Conservation (phyloP, 2,113 vertebrate genomes). For the Eolophus roseicapilla region DNA sequence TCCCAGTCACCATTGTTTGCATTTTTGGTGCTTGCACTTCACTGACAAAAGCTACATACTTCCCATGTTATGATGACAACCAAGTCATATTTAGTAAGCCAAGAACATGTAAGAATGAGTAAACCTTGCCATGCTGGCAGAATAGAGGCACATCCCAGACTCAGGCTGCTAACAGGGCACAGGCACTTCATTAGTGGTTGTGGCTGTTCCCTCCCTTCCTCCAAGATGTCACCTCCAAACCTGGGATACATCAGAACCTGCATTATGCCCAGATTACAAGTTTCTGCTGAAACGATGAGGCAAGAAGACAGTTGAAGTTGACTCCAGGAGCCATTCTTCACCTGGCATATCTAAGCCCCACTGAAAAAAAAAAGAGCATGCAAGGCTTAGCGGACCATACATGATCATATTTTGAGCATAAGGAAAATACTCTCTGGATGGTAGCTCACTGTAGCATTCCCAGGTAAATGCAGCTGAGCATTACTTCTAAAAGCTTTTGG, state of each 20-base stretch:
- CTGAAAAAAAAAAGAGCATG: background rate
- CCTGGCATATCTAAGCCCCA: background rate
- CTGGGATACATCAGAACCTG: background rate
- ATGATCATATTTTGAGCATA: background rate
- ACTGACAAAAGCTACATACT: background rate
- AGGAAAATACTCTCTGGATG: background rate
- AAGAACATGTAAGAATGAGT: background rate
- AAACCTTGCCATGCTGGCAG: background rate
- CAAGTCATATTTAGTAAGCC: background rate
- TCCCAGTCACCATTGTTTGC: fast-evolving
- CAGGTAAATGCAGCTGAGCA: background rate
- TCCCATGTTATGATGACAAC: background rate
- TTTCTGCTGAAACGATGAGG: background rate
- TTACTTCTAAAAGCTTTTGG: background rate
- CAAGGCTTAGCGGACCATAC: background rate
- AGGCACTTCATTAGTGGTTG: background rate
- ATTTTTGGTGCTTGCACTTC: background rate
- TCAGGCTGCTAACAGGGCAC: background rate
- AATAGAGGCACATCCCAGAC: background rate
- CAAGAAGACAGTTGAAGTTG: background rate
- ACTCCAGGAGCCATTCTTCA: background rate
- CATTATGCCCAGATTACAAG: background rate
- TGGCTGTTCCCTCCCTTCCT: background rate
- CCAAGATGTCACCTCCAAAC: background rate
- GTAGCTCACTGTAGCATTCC: background rate